Evolutionary conservation across 2,797 vertebrate species (phyloP), one percentile per base, ranked within the genome.

Genomic region (Pangasius macronema): DNA sequence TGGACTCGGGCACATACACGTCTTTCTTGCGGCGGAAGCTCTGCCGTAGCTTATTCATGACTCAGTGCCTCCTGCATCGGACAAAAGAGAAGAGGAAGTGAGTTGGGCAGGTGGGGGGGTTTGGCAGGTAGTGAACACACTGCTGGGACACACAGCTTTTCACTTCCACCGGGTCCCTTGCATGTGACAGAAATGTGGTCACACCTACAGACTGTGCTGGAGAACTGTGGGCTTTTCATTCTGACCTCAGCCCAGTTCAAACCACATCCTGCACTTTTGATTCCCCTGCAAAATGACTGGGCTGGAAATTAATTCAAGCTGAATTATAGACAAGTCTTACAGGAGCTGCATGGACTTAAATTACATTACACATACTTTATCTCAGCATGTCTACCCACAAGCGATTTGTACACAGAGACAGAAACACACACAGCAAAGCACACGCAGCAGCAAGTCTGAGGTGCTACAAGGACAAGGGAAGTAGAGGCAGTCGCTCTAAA

Each of bases 21-120:
- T 99, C 98, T 97, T 99, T 99, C 97, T 99, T 99, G 94, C 98
- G 97, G 87, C 98, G 97, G 94, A 99, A 99, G 94, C 98, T 99
- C 93, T 99, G 98, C 92, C 98, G 97, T 95, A 99, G 95, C 95
- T 99, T 99, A 94, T 99, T 99, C 98, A 99, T 99, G 92, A 96
- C 96, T 96, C 93, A 91, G 91, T 93, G 92, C 94, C 94, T 95
- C 93, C 68, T 87, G 91, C 77, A 87, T 49, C 87, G 16, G 51
- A 67, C 72, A 1, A 83, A 73, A 87, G 85, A 87, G 39, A 33
- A 88, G 57, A 86, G 85, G 87, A 85, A 85, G 75, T 68, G 82
- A 87, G 82, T 46, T 30, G 24, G 59, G 18, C 2, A 39, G 73
- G 57, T n/a, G n/a, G 51, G 68, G 68, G 9, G 55, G 27, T 10